Percentiles rank a stretch among this genome's conserved stretches.
These are phyloP conservation scores for Tragelaphus scriptus DNA, from an alignment of 2,113 vertebrate species.

Conservation along the genomic window DNA sequence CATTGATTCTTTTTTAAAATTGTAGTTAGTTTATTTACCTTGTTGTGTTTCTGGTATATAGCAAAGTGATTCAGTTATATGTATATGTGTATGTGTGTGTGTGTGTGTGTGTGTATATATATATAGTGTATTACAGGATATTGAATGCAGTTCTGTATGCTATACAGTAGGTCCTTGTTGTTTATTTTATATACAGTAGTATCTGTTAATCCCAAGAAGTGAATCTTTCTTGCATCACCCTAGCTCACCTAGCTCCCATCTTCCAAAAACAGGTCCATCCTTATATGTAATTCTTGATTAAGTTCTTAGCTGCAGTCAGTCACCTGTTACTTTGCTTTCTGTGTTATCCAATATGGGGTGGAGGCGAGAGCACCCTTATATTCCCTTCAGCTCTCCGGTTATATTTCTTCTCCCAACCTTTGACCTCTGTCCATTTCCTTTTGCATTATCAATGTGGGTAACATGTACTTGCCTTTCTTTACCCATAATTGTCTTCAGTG, in stretches of 20 bases:
- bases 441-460: neutral
- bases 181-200: neutral
- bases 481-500: neutral
- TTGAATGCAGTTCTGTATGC: neutral
- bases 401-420: neutral
- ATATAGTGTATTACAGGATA: neutral
- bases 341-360: neutral
- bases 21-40: too few species aligned
- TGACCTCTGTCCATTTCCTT: neutral
- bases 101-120: accelerated
- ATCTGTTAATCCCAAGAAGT: neutral
- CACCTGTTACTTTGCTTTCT: neutral
- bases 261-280: neutral
- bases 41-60: neutral
- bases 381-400: neutral
- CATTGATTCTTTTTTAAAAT: too few species aligned
- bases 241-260: neutral
- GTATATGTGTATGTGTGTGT: neutral
- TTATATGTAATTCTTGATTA: neutral
- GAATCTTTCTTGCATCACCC: neutral
- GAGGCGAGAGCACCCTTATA: neutral
- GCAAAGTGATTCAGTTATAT: neutral
- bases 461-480: neutral
- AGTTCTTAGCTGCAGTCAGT: neutral
- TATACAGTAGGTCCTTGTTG: neutral